Base-by-base conservation (phyloP, 2,888 invertebrate species). In the Automeris io region DNA sequence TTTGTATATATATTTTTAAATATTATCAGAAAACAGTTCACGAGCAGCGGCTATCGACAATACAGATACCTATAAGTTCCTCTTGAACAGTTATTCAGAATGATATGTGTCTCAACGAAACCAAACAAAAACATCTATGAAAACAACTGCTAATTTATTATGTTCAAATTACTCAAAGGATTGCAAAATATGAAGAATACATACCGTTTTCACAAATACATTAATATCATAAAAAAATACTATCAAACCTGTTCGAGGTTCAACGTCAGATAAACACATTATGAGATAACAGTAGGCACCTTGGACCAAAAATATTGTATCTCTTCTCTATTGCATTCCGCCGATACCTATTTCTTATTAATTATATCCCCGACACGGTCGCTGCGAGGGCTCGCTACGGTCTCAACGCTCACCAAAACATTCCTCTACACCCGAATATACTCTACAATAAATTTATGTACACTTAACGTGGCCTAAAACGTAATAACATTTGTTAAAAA, bases 11-110 rank as follows among this genome's bases (percentile, higher is more conserved):
- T n/a, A n/a, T n/a, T n/a, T 29, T 29, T 16, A 16, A 29, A 29
- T 16, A 29, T 29, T 29, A 29, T 29, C 29, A 29, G 29, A 29
- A 29, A 29, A 29, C 29, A 29, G 4, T 29, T 16, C 29, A n/a
- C 16, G 29, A 29, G 29, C 29, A 11, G 4, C 13, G 26, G 16
- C 5, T 16, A n/a, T 4, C 2, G n/a, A n/a, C 29, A 29, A 16
- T 16, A 16, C 16, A 16, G 8, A n/a, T 26, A 26, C 13, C 6
- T 7, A 16, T 16, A 5, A 16, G 29, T 16, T n/a, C 29, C 29
- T 29, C 29, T 29, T 16, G 29, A 29, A 29, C 29, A 29, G 5
- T 29, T 16, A 29, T 29, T 16, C 26, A 16, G 26, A 29, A 29
- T 29, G 16, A 5, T 8, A 26, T 3, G 11, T 26, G 26, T 13